Conservation (phyloP, 2,797 vertebrate genomes). For the Sitta carolinensis region DNA sequence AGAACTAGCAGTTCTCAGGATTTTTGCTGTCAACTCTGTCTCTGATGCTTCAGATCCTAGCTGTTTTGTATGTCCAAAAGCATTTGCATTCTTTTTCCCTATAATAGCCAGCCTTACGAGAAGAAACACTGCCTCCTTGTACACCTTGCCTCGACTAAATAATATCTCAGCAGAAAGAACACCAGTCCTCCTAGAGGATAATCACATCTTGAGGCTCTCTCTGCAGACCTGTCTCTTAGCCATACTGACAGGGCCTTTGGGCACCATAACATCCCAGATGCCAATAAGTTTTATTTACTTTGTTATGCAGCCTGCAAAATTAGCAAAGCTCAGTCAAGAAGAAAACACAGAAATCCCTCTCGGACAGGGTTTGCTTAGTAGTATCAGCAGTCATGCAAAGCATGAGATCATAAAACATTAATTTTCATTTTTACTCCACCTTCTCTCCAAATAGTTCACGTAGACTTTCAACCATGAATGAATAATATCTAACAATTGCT, state of each 20-base stretch:
- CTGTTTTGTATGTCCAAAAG: neutral
- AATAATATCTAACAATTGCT: constrained; percentile 3
- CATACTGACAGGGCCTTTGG: neutral
- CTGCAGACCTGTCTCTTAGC: neutral
- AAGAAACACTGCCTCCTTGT: neutral
- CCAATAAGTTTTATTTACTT: neutral
- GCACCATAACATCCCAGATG: neutral
- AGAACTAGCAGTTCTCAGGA: neutral
- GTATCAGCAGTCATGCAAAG: constrained; percentile 34
- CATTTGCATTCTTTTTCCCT: neutral
- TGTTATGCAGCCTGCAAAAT: neutral
- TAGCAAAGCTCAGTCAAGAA: neutral
- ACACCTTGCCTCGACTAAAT: neutral
- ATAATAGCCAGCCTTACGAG: neutral
- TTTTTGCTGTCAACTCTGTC: neutral
- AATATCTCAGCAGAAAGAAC: neutral
- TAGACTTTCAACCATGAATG: constrained; percentile 27
- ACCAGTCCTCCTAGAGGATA: neutral
- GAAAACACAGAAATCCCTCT: constrained; percentile 2
- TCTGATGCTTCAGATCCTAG: neutral
- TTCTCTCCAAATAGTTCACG: neutral
- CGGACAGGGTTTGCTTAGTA: neutral
- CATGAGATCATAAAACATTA: constrained; percentile 21
- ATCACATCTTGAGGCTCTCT: neutral
- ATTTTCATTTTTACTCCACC: constrained; percentile 50